Evolutionary conservation across 2,888 invertebrate species (phyloP).

Genomic region (Rotaria magnacalcarata): DNA sequence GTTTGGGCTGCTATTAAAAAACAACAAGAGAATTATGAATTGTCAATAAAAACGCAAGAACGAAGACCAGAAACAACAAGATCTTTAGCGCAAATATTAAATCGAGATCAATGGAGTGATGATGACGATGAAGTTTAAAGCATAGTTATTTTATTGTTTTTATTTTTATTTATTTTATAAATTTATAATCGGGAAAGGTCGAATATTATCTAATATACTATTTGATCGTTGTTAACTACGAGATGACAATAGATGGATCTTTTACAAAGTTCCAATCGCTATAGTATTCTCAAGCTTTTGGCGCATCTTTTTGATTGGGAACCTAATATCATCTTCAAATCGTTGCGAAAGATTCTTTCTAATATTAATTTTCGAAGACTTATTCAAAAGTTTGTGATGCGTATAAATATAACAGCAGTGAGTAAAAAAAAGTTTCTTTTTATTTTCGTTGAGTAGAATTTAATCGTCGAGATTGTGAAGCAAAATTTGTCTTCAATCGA

Average conservation of each 20-base stretch:
- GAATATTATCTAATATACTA: too few species aligned
- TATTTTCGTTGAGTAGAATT: not conserved
- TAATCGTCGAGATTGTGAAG: not conserved
- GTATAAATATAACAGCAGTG: not conserved
- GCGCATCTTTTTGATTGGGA: too few species aligned
- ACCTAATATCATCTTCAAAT: too few species aligned
- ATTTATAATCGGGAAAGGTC: too few species aligned
- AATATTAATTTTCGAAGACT: too few species aligned
- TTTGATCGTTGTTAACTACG: too few species aligned
- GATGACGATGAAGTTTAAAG: constrained; percentile 6
- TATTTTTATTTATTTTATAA: not conserved
- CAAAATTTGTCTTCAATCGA: not conserved
- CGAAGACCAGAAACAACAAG: not conserved
- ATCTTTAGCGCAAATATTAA: constrained; percentile 30
- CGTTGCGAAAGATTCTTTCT: too few species aligned
- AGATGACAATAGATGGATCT: too few species aligned
- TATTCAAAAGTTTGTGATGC: too few species aligned
- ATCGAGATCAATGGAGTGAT: constrained; percentile 34
- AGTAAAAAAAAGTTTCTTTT: too few species aligned
- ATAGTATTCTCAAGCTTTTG: too few species aligned
- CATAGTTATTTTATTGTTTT: not conserved
- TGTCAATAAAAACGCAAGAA: not conserved
- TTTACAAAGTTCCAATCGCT: too few species aligned
- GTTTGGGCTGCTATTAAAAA: constrained; percentile 5
- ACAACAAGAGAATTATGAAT: constrained; percentile 8